Conservation (phyloP, 2,888 invertebrate genomes). For the Polymixis flavicincta region DNA sequence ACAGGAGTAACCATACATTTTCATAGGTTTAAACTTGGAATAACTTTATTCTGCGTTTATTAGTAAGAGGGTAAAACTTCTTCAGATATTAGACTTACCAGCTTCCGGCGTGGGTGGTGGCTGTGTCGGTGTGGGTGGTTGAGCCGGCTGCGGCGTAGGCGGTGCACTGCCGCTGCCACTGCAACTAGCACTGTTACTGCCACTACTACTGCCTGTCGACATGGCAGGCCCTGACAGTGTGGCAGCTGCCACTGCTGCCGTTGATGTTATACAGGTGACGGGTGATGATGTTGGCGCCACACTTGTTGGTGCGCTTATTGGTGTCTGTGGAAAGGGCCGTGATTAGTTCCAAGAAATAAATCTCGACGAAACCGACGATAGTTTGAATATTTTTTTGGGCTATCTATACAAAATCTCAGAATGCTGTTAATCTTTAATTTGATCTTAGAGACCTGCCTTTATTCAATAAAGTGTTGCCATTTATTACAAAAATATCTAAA, state of each 20-base stretch:
- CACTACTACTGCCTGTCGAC: conserved; percentile 42
- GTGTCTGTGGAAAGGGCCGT: conserved; percentile 25
- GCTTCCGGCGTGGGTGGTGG: conserved; percentile 83
- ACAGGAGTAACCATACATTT: too few relatives aligned
- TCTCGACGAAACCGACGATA: not conserved
- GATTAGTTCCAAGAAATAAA: not conserved
- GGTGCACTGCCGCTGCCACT: conserved; percentile 73
- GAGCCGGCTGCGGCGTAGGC: conserved; percentile 81
- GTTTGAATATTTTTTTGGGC: not conserved
- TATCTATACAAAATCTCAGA: not conserved
- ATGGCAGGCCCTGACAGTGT: conserved; percentile 51
- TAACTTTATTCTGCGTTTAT: too few relatives aligned
- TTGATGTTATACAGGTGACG: conserved; percentile 60
- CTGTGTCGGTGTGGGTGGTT: conserved; percentile 81
- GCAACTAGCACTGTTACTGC: conserved; percentile 37
- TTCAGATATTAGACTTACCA: conserved; percentile 74
- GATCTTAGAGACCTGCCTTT: not conserved
- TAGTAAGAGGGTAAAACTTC: not conserved
- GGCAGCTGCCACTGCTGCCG: conserved; percentile 53
- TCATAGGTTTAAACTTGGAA: too few relatives aligned
- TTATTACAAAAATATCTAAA: not conserved
- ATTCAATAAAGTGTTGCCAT: not conserved
- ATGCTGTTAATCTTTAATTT: not conserved
- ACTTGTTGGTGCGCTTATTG: conserved; percentile 43
- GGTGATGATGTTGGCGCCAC: conserved; percentile 46